A percentile compares a stretch with the other conserved stretches of the same genome.
Evolutionary conservation across 2,113 vertebrate genomes (phyloP).

Genomic region (Hepsetus odoe): DNA sequence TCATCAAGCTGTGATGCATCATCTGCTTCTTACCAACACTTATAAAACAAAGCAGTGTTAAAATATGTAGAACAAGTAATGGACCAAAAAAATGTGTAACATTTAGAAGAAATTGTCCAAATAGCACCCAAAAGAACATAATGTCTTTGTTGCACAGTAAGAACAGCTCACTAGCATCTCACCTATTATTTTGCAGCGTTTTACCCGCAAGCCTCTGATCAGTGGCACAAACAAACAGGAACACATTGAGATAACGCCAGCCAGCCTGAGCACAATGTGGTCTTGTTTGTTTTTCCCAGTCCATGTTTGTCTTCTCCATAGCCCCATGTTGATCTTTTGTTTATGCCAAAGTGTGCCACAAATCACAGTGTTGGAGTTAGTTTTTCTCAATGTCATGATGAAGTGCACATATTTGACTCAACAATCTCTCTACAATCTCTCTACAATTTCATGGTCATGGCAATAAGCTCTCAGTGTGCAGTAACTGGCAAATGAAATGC

Average conservation of each 20-base stretch:
- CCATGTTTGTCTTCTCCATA: constrained; percentile 60
- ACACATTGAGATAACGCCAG: constrained; percentile 55
- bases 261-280: constrained; percentile 54
- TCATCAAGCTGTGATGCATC: background rate
- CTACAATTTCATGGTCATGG: background rate
- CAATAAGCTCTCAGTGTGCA: background rate
- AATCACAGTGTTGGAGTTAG: constrained; percentile 36
- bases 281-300: constrained; percentile 64
- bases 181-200: constrained; percentile 50
- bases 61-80: background rate
- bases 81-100: background rate
- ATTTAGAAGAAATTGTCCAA: constrained; percentile 16
- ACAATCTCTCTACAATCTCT: too few relatives aligned
- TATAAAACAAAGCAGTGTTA: background rate
- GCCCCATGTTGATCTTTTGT: constrained; percentile 64
- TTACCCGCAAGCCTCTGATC: constrained; percentile 47
- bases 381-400: constrained; percentile 30
- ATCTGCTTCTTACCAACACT: background rate
- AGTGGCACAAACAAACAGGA: constrained; percentile 63
- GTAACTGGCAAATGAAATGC: background rate
- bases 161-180: constrained; percentile 28
- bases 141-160: constrained; percentile 29
- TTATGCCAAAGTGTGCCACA: constrained; percentile 49
- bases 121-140: constrained; percentile 16
- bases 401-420: constrained; percentile 1